These are phyloP conservation scores for Trichoplusia ni DNA, from an alignment of 1,140 invertebrate genomes.

Conservation along the genomic window DNA sequence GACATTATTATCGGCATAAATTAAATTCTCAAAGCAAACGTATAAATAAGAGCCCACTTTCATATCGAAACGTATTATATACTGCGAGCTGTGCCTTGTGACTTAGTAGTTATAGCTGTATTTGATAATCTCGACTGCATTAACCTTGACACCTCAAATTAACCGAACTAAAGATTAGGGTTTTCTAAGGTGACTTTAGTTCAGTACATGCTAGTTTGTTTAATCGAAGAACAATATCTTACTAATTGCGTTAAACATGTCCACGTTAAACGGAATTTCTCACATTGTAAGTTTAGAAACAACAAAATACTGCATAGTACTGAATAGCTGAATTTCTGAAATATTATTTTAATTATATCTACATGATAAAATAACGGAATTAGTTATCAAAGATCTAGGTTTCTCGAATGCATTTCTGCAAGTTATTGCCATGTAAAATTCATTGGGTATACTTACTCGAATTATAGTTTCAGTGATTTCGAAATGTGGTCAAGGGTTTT, in stretches of 20 bases:
- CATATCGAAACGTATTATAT: not conserved
- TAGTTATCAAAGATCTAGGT: conserved; percentile 12
- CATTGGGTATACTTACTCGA: conserved; percentile 18
- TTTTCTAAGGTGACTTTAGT: too few species aligned
- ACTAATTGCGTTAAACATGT: too few species aligned
- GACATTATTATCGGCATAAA: conserved; percentile 13
- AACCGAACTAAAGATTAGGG: too few species aligned
- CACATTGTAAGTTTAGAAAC: too few species aligned
- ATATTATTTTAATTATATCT: not conserved
- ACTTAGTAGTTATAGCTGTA: conserved; percentile 9
- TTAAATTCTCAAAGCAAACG: conserved; percentile 9
- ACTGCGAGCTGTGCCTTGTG: not conserved
- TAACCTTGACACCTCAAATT: not conserved
- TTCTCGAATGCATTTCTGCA: conserved; percentile 16
- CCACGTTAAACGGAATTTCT: too few species aligned
- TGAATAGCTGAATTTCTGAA: not conserved
- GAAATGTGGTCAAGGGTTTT: conserved; percentile 11
- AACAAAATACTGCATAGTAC: conserved; percentile 1
- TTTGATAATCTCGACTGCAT: not conserved
- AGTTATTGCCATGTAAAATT: conserved; percentile 24
- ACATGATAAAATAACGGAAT: conserved; percentile 21
- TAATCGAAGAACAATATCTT: too few species aligned
- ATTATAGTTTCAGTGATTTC: conserved; percentile 4
- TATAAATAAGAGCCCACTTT: conserved; percentile 2
- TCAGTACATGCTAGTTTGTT: too few species aligned